Evolutionary conservation across 1,140 invertebrate genomes (phyloP), one percentile per base, ranked within the genome.

Genomic region (Scaptodrosophila lebanonensis): DNA sequence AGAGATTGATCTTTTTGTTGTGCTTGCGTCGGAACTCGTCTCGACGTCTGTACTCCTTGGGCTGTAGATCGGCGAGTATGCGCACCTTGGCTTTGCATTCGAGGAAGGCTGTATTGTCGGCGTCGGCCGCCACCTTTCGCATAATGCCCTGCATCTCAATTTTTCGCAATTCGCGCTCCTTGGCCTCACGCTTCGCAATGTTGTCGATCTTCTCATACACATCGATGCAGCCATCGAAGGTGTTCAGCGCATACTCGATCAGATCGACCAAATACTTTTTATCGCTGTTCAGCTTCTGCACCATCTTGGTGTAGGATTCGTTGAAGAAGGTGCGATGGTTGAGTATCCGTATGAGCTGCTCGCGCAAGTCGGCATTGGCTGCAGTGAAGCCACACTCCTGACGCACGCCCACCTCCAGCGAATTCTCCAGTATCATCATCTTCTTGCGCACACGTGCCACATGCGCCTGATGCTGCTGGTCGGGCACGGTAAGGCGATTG

Each of bases 201-300:
- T 66, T 63, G 22, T 83, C 71, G 35, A 83, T 70, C 42, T 85
- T 85, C 45, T 83, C 70, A 35, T 73, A 83, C 1, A 83, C 62
- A 43, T 83, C 76, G 8, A 73, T 73, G 48, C 75, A 73, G 29
- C 69, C 64, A 16, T 83, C 82, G 32, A 85, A 84, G 2, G 75
- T 75, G 22, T 76, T 66, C 2, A 77, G 40, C 1, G 83, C 76
- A 13, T 83, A 76, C 38, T 84, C 83, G 4, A 84, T 73, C 1
- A 84, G 35, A 30, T 84, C 82, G 4, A 83, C 56, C 1, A 84
- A 60, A 20, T 84, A 84, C 53, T 84, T 84, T 22, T 84, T 84
- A 38, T 85, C 83, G 40, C 63, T 76, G 27, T 83, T 84, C 1
- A 84, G 52, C 11, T 84, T 72, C 42, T 65, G 67, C n/a, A 84